Evolutionary conservation across 1,140 invertebrate species (phyloP).

Genomic region (Heterodera schachtii): DNA sequence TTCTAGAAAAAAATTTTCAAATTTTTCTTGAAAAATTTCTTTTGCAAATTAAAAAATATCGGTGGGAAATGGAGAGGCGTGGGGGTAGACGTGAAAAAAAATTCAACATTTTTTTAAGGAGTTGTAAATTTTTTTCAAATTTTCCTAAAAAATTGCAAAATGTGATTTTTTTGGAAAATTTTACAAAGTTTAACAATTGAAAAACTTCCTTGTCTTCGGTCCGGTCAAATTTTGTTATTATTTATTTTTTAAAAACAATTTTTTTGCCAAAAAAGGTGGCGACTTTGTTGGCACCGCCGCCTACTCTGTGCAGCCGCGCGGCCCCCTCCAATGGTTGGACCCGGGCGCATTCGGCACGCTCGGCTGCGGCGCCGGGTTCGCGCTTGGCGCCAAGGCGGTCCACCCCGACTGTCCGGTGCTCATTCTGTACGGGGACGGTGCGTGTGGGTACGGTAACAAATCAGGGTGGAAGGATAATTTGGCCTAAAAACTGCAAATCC

Average conservation of each 20-base stretch:
- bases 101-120: too few species aligned
- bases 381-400: conserved; percentile 73
- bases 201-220: too few species aligned
- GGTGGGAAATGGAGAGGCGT: too few species aligned
- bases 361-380: conserved; percentile 75
- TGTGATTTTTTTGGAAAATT: too few species aligned
- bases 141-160: too few species aligned
- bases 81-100: too few species aligned
- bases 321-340: conserved; percentile 72
- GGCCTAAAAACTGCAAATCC: neutral
- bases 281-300: conserved; percentile 75
- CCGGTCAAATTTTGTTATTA: too few species aligned
- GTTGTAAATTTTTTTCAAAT: too few species aligned
- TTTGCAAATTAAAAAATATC: too few species aligned
- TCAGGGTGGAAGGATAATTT: neutral
- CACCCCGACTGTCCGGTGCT: conserved; percentile 72
- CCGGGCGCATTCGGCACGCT: conserved; percentile 72
- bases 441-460: conserved; percentile 69
- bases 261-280: conserved; percentile 72
- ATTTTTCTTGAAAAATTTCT: too few species aligned
- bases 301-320: conserved; percentile 72
- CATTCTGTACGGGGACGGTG: conserved; percentile 75
- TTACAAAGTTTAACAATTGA: too few species aligned
- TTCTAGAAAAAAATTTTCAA: too few species aligned
- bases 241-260: conserved; percentile 26